phyloP scores from a whole-genome alignment of 2,797 vertebrate genomes.

The Zalophus californianus region DNA sequence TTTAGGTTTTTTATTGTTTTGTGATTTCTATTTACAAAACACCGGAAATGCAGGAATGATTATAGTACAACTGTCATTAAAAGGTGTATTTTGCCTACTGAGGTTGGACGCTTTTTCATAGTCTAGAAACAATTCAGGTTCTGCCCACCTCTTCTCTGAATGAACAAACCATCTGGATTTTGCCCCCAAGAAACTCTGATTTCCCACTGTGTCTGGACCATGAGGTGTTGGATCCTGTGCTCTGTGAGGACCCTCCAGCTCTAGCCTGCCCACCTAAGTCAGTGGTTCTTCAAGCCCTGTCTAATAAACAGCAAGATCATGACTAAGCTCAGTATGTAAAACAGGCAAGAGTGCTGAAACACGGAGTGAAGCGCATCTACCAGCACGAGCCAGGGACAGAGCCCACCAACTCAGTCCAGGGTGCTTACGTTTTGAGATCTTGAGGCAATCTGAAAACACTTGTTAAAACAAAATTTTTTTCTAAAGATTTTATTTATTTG shows the following conservation, averaged over 20 bases:
- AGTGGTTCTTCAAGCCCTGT: not conserved
- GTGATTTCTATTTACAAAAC: constrained; percentile 20
- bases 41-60: not conserved
- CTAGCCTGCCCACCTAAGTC: not conserved
- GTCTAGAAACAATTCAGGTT: not conserved
- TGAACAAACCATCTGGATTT: constrained; percentile 41
- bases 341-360: not conserved
- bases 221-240: not conserved
- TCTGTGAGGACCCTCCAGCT: not conserved
- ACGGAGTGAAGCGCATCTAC: not conserved
- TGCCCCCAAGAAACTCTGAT: not conserved
- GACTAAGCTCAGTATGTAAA: not conserved
- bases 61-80: not conserved
- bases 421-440: not conserved
- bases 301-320: not conserved
- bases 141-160: not conserved
- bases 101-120: not conserved
- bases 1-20: not conserved
- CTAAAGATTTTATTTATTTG: too few species aligned
- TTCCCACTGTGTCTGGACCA: not conserved
- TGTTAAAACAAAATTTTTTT: not conserved
- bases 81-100: not conserved
- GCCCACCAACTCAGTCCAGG: not conserved
- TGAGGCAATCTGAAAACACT: constrained; percentile 5
- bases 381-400: not conserved